phyloP scores from a whole-genome alignment of 2,113 vertebrate species.

The Melospiza melodia region DNA sequence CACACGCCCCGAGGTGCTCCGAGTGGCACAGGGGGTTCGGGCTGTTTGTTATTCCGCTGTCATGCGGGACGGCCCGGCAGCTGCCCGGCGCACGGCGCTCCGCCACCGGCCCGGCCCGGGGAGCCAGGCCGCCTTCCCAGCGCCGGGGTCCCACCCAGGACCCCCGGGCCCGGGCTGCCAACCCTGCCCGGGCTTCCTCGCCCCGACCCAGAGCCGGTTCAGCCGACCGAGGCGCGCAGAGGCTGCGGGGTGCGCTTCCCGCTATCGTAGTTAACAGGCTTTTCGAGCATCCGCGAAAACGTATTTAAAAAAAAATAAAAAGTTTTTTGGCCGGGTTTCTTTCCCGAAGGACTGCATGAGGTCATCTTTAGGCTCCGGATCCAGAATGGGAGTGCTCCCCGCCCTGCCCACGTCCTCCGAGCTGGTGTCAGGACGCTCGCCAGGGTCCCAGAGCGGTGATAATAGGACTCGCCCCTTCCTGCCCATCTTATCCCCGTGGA shows the following conservation, averaged over 20 bases:
- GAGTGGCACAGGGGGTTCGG: background rate
- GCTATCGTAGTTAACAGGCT: too few relatives aligned
- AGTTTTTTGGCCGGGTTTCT: rapidly evolving
- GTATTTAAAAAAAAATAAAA: too few relatives aligned
- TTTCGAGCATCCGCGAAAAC: background rate
- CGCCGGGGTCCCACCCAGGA: background rate
- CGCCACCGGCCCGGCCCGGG: background rate
- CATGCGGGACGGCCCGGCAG: background rate
- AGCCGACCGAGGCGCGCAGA: background rate
- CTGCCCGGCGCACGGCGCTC: background rate
- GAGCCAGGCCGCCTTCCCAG: background rate
- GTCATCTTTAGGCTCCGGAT: background rate
- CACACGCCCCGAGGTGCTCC: background rate
- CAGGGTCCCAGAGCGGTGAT: background rate
- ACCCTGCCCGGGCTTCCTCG: background rate
- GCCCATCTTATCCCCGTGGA: background rate
- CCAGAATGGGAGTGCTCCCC: background rate
- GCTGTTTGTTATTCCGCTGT: background rate
- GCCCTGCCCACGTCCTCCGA: background rate
- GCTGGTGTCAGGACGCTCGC: background rate
- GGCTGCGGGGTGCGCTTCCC: background rate
- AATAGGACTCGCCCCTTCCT: background rate
- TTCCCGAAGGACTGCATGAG: background rate
- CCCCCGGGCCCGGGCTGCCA: background rate
- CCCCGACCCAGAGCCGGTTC: rapidly evolving